Evolutionary conservation across 2,797 vertebrate species (phyloP), one percentile per base, ranked within the genome.

Genomic region (Scarus forsteni): DNA sequence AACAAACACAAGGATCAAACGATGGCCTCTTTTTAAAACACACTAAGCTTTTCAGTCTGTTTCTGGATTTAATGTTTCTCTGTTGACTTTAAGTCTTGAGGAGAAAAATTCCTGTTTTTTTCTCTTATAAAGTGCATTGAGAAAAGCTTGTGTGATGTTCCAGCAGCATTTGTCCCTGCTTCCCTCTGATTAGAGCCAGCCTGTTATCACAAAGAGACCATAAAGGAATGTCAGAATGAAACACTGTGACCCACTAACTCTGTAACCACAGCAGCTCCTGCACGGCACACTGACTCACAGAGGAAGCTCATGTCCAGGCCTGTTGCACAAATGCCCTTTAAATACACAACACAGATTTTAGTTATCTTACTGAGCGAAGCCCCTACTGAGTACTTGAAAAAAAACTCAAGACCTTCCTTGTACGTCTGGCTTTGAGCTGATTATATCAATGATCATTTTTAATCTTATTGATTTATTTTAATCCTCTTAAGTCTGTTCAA

Each of bases 191-290:
- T 56, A 39, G 3, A 11, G 51, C 49, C 48, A 6, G 14, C 12
- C 48, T 49, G 15, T 12, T 58, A 65, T 80, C 75, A 74, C 68
- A 60, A 60, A 39, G 9, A 13, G 11, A 12, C 57, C 51, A 78
- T 70, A 57, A 78, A 78, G 62, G 78, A 85, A 77, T 77, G 60
- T 53, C 19, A 66, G 56, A 56, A 15, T 75, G 64, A 55, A 63
- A 72, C 62, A 62, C 5, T 0, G 19, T 77, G 81, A 72, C 80
- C 86, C 38, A 85, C 69, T 71, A 81, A 88, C 74, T 70, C 16
- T 10, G 12, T 53, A 15, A n/a, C n/a, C 58, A n/a, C 40, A 16
- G 11, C 40, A 16, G 11, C 49, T 14, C 8, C 36, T 6, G 43
- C 3, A 11, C 12, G 27, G 19, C 10, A 42, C 51, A 19, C 27